phyloP scores from a whole-genome alignment of 2,888 invertebrate species.

The Drosophila borborema region DNA sequence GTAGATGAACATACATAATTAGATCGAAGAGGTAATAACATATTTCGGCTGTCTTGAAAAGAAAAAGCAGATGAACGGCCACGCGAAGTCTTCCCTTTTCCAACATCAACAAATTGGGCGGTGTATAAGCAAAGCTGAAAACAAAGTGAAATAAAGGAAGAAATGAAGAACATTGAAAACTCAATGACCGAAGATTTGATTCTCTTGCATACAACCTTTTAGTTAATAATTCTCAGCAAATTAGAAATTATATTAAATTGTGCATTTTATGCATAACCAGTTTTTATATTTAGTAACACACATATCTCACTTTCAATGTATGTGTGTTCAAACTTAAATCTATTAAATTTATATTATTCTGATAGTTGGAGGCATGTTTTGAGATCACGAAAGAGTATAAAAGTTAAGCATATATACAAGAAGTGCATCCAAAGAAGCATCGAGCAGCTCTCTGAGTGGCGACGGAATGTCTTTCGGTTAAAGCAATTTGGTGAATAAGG shows the following conservation, averaged over 20 bases:
- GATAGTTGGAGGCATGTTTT: neutral
- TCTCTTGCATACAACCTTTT: constrained; percentile 26
- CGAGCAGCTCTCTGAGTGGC: constrained; percentile 61
- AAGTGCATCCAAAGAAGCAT: constrained; percentile 7
- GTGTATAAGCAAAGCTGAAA: constrained; percentile 55
- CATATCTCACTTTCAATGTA: neutral
- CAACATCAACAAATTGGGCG: constrained; percentile 53
- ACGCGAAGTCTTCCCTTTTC: constrained; percentile 40
- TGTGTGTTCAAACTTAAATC: neutral
- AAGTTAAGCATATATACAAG: neutral
- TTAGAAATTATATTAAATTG: neutral
- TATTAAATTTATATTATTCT: neutral
- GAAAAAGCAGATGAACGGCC: constrained; percentile 52
- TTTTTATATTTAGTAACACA: neutral
- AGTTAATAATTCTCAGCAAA: neutral
- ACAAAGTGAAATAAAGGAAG: constrained; percentile 48
- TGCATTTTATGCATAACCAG: too few species aligned
- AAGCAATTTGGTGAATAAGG: constrained; percentile 71
- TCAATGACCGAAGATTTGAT: constrained; percentile 16
- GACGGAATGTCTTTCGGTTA: constrained; percentile 78
- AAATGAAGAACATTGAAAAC: constrained; percentile 14
- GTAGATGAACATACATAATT: constrained; percentile 78
- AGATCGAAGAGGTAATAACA: constrained; percentile 72
- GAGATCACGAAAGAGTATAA: constrained; percentile 13
- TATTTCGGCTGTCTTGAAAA: constrained; percentile 63